phyloP scores from a whole-genome alignment of 2,888 invertebrate genomes.

The Microdon myrmicae region DNA sequence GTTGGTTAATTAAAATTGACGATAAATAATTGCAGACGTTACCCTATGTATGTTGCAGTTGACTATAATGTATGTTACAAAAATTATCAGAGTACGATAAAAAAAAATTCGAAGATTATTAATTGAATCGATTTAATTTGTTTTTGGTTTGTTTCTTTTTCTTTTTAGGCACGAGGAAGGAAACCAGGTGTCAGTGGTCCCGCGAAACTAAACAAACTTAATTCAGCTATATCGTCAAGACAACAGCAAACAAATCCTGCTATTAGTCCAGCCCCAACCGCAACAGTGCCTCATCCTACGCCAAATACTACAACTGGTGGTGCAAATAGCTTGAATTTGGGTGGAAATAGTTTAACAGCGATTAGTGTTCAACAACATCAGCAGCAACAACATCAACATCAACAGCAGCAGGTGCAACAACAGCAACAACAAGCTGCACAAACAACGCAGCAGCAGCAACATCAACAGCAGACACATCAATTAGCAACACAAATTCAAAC shows the following conservation, averaged over 20 bases:
- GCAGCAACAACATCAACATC: constrained; percentile 56
- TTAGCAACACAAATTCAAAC: constrained; percentile 67
- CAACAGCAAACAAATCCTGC: constrained; percentile 56
- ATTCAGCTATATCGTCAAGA: constrained; percentile 63
- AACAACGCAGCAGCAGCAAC: constrained; percentile 58
- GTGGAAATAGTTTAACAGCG: constrained; percentile 43
- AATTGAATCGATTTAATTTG: background rate
- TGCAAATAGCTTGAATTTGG: constrained; percentile 43
- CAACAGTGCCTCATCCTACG: constrained; percentile 63
- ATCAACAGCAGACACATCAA: constrained; percentile 62
- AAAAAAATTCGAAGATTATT: background rate
- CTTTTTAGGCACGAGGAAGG: constrained; percentile 62
- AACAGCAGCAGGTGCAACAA: constrained; percentile 56
- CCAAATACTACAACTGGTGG: constrained; percentile 61
- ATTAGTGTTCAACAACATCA: constrained; percentile 51
- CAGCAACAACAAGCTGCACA: constrained; percentile 56
- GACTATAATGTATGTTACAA: too few relatives aligned
- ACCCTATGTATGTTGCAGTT: background rate
- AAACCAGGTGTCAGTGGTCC: constrained; percentile 55
- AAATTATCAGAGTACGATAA: too few relatives aligned
- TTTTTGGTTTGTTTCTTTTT: constrained; percentile 17
- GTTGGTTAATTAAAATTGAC: constrained; percentile 3
- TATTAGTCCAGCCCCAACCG: constrained; percentile 61
- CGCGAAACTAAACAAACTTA: constrained; percentile 64
- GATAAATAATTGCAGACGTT: background rate